Evolutionary conservation across 1,140 invertebrate genomes (phyloP).

Genomic region (Tetramorium simillimum): DNA sequence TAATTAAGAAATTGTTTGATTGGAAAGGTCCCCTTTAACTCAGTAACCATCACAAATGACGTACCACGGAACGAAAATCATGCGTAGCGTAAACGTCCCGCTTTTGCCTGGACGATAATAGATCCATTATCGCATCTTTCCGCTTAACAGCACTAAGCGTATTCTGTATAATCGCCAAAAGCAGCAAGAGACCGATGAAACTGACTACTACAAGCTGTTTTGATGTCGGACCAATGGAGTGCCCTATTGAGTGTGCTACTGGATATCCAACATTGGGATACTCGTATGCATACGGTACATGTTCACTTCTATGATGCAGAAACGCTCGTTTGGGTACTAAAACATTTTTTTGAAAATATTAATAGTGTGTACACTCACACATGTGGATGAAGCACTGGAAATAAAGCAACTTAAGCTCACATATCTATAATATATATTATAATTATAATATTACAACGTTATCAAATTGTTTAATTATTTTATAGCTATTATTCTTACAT

Average conservation of each 20-base stretch:
- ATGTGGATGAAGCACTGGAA: neutral
- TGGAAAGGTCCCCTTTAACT: neutral
- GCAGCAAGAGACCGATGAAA: constrained; percentile 82
- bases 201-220: constrained; percentile 83
- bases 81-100: constrained; percentile 72
- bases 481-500: neutral
- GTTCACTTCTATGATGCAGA: constrained; percentile 58
- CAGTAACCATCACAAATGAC: neutral
- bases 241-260: constrained; percentile 69
- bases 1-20: neutral
- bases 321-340: constrained; percentile 52
- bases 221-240: constrained; percentile 75
- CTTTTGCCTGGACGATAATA: constrained; percentile 77
- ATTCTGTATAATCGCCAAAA: constrained; percentile 83
- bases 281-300: constrained; percentile 60
- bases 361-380: neutral
- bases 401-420: neutral
- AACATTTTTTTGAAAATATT: constrained; percentile 37
- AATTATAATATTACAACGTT: neutral
- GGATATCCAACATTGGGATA: constrained; percentile 68
- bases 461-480: neutral
- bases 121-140: constrained; percentile 79
- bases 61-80: constrained; percentile 74
- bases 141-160: constrained; percentile 78
- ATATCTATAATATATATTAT: neutral